Evolutionary conservation across 2,113 vertebrate genomes (phyloP), one percentile per base, ranked within the genome.

Genomic region (Oryzias celebensis): DNA sequence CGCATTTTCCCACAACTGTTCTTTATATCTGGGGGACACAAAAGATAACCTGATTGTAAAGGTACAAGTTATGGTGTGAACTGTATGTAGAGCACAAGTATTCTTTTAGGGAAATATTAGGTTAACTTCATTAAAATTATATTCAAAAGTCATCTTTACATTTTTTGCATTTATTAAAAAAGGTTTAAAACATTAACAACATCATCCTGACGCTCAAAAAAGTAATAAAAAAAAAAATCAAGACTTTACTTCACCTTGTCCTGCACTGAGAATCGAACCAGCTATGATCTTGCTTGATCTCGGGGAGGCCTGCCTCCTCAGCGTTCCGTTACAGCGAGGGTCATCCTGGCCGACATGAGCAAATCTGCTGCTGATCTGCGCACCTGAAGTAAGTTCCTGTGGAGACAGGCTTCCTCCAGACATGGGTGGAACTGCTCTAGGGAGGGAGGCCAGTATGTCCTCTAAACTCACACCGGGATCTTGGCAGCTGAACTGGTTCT

Each of bases 401-500:
- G 93, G 41, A 85, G 77, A 90, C 70, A 22, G 62, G 71, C 89
- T 88, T 45, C 82, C 64, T 14, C 72, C 87, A n/a, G 92, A 73
- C 56, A 93, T 88, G 0, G 1, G 91, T 17, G 80, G 92, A 53
- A 88, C 78, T 44, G 87, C 88, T 90, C 90, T 84, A 62, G 91
- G 90, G 0, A 94, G 90, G 71, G 93, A 83, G 0, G 92, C 75
- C 56, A 96, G 78, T 55, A 91, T 93, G 62, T 93, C 93, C 41
- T 96, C 95, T 8, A 93, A 78, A 10, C 90, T 53, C 1, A 94
- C 96, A 58, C 91, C 92, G 1, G 94, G 92, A 0, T 98, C 96
- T 76, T 94, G 91, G 59, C 96, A 97, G 13, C 93, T 87, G 78
- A 96, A 98, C 82, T 97, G 97, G 89, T 95, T 97, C 96, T 97